Base-by-base conservation (phyloP, 1,140 invertebrate species). In the Pachyrhynchus sulphureomaculatus region DNA sequence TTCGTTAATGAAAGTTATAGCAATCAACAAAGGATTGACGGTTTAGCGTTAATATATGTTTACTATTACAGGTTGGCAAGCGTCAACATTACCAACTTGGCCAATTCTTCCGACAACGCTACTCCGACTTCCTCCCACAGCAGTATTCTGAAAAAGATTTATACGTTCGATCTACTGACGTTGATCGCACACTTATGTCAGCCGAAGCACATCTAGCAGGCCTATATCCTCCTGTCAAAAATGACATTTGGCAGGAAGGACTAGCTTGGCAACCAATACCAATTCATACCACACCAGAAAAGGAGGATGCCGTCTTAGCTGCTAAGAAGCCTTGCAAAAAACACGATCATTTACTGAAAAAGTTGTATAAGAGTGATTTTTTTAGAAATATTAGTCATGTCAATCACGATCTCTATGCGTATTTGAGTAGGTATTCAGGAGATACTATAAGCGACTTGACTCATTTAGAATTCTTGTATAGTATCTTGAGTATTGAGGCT, bases 241-340 rank as follows among this genome's bases (percentile, higher is more conserved):
- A 77, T 13, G 78, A 86, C 67, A 59, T 85, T 2, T 95, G 91
- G 89, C 84, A 92, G 71, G 54, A 68, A 0, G 62, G 83, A 2
- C 73, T 95, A 1, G 68, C 77, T 9, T 97, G 94, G 94, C 92
- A 95, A 75, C 93, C 94, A 0, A 90, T 96, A 67, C 92, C 94
- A 0, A 82, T 96, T 8, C 92, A 95, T 66, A 92, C 92, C 0
- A 67, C 80, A 15, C 87, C 89, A 0, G 80, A 86, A 72, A 66
- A 78, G 1, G 58, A 82, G 18, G 92, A 95, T 79, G 69, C 83
- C 60, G 72, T 93, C 10, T 34, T 76, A 21, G 64, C 68, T 2
- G 75, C 72, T 69, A 85, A 88, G 69, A 85, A 84, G 62, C 76
- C 79, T 13, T 93, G 91, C 73, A 79, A 83, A 0, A 80, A 79